Percentiles rank a stretch among this genome's conserved stretches.
These are phyloP conservation scores for Taenioides sp. DNA, from an alignment of 2,797 vertebrate genomes.

Conservation along the genomic window DNA sequence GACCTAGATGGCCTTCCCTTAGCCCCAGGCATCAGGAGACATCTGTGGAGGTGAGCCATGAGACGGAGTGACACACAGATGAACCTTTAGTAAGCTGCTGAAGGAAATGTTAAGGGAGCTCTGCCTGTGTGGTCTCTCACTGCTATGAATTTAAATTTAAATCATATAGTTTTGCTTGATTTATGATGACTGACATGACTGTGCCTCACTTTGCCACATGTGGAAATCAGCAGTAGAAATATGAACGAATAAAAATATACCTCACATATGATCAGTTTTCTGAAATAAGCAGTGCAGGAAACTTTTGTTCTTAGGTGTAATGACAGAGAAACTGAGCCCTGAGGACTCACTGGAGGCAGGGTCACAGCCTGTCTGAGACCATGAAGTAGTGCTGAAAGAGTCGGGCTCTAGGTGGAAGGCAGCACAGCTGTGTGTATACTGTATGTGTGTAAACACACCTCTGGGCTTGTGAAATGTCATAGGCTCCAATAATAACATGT, in stretches of 20 bases:
- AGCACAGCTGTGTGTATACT: slow-evolving; percentile 68
- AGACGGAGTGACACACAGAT: slow-evolving; percentile 69
- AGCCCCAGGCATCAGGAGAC: slow-evolving; percentile 27
- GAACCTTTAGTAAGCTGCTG: slow-evolving; percentile 69
- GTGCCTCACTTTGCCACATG: too few species aligned
- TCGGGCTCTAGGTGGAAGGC: slow-evolving; percentile 30
- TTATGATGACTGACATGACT: too few species aligned
- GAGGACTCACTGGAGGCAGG: slow-evolving; percentile 32
- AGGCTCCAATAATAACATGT: slow-evolving; percentile 12
- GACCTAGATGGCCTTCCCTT: slow-evolving; percentile 64
- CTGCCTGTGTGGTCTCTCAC: slow-evolving; percentile 66
- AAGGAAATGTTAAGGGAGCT: slow-evolving; percentile 38
- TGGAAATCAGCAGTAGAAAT: slow-evolving; percentile 12
- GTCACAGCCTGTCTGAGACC: slow-evolving; percentile 65
- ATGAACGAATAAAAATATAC: neutral
- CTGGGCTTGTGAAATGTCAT: slow-evolving; percentile 20
- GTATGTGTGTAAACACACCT: slow-evolving; percentile 29
- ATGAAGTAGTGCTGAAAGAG: slow-evolving; percentile 60
- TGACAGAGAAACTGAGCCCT: neutral
- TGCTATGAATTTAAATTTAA: slow-evolving; percentile 14
- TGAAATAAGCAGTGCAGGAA: too few species aligned
- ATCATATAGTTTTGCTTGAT: too few species aligned
- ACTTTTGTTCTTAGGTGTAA: too few species aligned
- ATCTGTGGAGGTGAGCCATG: slow-evolving; percentile 50
- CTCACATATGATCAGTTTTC: too few species aligned